A percentile compares a stretch with the other conserved stretches of the same genome.
These are phyloP conservation scores for Betta splendens DNA, from an alignment of 2,797 vertebrate genomes.

Conservation along the genomic window DNA sequence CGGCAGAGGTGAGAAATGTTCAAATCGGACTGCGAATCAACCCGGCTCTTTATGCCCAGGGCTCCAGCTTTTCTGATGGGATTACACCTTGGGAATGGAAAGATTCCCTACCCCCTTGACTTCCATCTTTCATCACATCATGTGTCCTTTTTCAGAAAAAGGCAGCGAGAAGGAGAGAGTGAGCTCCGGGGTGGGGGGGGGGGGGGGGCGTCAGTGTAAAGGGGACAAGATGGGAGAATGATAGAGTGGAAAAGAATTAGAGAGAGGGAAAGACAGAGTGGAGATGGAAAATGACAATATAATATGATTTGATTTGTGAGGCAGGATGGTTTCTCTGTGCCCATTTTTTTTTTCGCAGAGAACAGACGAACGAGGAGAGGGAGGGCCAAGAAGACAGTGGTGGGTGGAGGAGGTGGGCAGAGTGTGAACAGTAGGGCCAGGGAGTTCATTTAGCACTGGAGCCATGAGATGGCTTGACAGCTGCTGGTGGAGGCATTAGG, in stretches of 20 bases:
- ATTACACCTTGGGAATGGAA: constrained; percentile 52
- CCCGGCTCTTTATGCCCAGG: constrained; percentile 37
- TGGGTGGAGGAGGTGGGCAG: constrained; percentile 56
- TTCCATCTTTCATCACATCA: constrained; percentile 54
- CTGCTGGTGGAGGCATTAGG: constrained; percentile 65
- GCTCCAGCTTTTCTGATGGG: constrained; percentile 57
- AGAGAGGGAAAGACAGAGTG: constrained; percentile 56
- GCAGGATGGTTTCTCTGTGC: constrained; percentile 64
- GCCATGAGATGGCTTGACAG: constrained; percentile 61
- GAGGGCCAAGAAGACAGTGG: constrained; percentile 34
- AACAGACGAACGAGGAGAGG: constrained; percentile 18
- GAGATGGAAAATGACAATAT: constrained; percentile 77
- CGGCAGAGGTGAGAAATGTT: constrained; percentile 27
- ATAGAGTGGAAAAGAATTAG: constrained; percentile 43
- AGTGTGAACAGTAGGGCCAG: constrained; percentile 49
- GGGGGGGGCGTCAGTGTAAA: too few relatives aligned
- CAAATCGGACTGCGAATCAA: constrained; percentile 23
- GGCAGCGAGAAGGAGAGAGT: constrained; percentile 2
- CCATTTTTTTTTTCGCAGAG: constrained; percentile 57
- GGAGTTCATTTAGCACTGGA: constrained; percentile 70
- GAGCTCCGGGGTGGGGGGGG: constrained; percentile 14
- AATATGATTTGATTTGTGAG: constrained; percentile 77
- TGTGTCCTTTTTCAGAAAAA: constrained; percentile 41
- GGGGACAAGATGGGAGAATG: constrained; percentile 31
- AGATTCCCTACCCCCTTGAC: constrained; percentile 31